A percentile compares a stretch with the other conserved stretches of the same genome.
Conservation (phyloP, 2,888 invertebrate genomes). For the Carterocephalus palaemon region DNA sequence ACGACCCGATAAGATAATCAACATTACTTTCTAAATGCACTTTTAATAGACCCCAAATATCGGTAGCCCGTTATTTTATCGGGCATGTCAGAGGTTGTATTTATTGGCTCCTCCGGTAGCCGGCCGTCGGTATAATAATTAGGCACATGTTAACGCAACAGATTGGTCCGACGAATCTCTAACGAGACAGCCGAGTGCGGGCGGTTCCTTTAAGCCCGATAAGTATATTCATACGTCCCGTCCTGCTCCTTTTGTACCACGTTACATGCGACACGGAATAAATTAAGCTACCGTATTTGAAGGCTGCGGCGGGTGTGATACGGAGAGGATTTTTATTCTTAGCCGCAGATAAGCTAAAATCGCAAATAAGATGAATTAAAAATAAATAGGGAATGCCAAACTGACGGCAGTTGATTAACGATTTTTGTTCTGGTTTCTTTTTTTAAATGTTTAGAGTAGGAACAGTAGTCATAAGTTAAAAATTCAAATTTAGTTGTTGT, state of each 20-base stretch:
- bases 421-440: conserved; percentile 1
- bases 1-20: background rate
- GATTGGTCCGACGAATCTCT: conserved; percentile 18
- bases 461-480: background rate
- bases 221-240: conserved; percentile 49
- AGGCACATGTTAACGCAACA: conserved; percentile 26
- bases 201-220: conserved; percentile 40
- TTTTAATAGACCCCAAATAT: conserved; percentile 17
- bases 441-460: background rate
- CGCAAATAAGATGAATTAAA: conserved; percentile 12
- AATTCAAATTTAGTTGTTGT: background rate
- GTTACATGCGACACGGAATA: conserved; percentile 62
- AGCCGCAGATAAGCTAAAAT: conserved; percentile 22
- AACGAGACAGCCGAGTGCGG: conserved; percentile 26
- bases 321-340: conserved; percentile 21
- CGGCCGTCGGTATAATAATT: conserved; percentile 22
- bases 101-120: conserved; percentile 20
- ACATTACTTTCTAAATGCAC: conserved; percentile 4
- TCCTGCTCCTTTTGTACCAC: conserved; percentile 44
- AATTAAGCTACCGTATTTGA: conserved; percentile 75
- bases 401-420: conserved; percentile 13
- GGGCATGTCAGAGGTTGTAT: conserved; percentile 24
- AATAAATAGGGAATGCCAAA: conserved; percentile 7
- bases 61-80: conserved; percentile 23
- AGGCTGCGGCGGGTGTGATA: conserved; percentile 32